phyloP scores from a whole-genome alignment of 1,140 invertebrate genomes.

The Stegodyphus dumicola region DNA sequence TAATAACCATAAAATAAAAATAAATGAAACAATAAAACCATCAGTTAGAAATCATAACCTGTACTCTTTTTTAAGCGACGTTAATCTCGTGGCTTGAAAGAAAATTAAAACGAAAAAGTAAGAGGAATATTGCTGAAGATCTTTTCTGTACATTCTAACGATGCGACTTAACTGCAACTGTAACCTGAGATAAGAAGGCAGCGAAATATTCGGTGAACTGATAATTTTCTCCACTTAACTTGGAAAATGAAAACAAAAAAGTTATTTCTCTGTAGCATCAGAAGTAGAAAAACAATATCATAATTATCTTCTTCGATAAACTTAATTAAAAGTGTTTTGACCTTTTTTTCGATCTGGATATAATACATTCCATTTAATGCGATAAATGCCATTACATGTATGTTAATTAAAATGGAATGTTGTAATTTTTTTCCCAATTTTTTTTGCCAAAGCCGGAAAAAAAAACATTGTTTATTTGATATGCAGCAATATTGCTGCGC shows the following conservation, averaged over 20 bases:
- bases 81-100: neutral
- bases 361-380: constrained; percentile 6
- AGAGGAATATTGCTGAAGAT: neutral
- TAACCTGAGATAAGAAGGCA: constrained; percentile 12
- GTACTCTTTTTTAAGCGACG: neutral
- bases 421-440: constrained; percentile 8
- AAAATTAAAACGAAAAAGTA: constrained; percentile 1
- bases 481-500: no score
- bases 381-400: constrained; percentile 3
- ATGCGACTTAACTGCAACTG: neutral
- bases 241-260: neutral
- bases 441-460: neutral
- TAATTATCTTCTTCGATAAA: constrained; percentile 37
- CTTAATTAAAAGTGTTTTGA: constrained; percentile 34
- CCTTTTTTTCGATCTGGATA: constrained; percentile 3
- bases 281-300: constrained; percentile 1
- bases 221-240: constrained; percentile 20
- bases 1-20: constrained; percentile 1
- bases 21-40: neutral
- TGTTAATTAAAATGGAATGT: constrained; percentile 15
- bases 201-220: neutral
- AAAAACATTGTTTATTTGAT: no score
- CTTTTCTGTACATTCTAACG: neutral
- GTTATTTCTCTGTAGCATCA: neutral
- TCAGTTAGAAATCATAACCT: neutral